These are phyloP conservation scores for Piscicola geometra DNA, from an alignment of 2,888 invertebrate species.

Conservation along the genomic window DNA sequence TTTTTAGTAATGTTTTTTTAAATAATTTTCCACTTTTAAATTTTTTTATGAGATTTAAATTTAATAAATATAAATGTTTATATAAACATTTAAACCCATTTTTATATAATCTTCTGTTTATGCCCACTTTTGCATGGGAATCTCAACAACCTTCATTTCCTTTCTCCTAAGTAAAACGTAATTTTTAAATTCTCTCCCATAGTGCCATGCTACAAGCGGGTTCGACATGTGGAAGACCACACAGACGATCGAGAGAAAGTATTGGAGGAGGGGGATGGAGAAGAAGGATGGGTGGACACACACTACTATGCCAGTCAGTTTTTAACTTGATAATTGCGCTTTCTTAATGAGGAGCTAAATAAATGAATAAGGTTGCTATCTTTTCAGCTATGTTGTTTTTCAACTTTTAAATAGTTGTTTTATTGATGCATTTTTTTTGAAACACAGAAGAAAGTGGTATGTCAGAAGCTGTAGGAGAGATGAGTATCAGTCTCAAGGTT, in stretches of 20 bases:
- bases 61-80: too few relatives aligned
- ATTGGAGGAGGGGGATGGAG: constrained; percentile 74
- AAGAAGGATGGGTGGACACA: constrained; percentile 95
- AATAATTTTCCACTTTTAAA: too few relatives aligned
- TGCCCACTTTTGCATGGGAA: too few relatives aligned
- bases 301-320: constrained; percentile 67
- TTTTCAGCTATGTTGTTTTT: neutral
- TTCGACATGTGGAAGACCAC: constrained; percentile 83
- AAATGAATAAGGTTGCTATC: neutral
- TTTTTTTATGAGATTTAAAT: too few relatives aligned
- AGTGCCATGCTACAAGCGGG: constrained; percentile 90
- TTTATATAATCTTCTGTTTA: too few relatives aligned
- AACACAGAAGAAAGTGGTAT: constrained; percentile 49
- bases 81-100: too few relatives aligned
- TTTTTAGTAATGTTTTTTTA: too few relatives aligned
- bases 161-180: too few relatives aligned
- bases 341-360: neutral
- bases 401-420: neutral
- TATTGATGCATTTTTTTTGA: too few relatives aligned
- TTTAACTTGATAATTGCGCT: too few relatives aligned
- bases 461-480: constrained; percentile 75
- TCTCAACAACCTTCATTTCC: too few relatives aligned
- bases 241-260: constrained; percentile 80
- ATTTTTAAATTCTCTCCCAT: too few relatives aligned
- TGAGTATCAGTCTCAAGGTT: constrained; percentile 63